A percentile compares a stretch with the other conserved stretches of the same genome.
Conservation (phyloP, 64 coral and sea anemone genomes). For the Acropora tenuis region DNA sequence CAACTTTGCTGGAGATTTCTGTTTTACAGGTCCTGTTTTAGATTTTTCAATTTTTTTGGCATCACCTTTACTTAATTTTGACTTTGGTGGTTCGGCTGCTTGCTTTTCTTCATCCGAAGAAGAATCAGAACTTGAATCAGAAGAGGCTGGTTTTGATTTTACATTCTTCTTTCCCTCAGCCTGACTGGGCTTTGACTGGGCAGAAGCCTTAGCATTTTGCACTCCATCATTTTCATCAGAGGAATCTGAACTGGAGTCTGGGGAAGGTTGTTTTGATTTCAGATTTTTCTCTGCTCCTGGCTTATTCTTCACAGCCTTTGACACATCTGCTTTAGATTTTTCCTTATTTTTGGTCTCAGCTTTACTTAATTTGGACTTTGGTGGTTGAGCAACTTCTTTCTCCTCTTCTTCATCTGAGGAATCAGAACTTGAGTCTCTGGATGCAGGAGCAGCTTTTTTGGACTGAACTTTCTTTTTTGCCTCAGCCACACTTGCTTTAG, state of each 20-base stretch:
- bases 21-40: background rate
- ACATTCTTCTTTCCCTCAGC: background rate
- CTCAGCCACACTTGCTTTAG: background rate
- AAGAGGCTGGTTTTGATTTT: background rate
- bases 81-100: background rate
- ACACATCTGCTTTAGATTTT: background rate
- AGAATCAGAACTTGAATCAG: constrained; percentile 63
- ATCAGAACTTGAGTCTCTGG: constrained; percentile 51
- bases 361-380: background rate
- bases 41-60: background rate
- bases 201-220: constrained; percentile 4
- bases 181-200: background rate
- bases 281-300: background rate
- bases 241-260: constrained; percentile 57
- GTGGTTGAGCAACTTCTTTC: background rate
- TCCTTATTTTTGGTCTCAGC: constrained; percentile 6
- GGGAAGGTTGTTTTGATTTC: background rate
- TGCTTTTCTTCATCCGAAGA: constrained; percentile 7
- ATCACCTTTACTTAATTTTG: background rate
- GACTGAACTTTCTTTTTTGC: background rate
- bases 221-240: constrained; percentile 31
- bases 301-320: background rate
- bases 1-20: background rate
- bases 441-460: background rate
- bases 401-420: constrained; percentile 36